These are phyloP conservation scores for Galeruca laticollis DNA, from an alignment of 2,888 invertebrate genomes.

Conservation along the genomic window DNA sequence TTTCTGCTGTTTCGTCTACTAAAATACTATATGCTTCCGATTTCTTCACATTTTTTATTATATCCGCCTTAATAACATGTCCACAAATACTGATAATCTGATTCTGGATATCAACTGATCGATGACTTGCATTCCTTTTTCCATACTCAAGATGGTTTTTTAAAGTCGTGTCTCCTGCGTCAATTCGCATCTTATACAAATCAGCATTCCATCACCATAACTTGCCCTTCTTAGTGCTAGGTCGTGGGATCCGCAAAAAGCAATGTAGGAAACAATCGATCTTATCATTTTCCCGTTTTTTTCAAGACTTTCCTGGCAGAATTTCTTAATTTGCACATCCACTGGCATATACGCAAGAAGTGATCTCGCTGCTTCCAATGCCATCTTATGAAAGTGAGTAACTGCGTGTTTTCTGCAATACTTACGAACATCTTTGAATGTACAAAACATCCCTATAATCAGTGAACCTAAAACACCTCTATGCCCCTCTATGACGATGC, in stretches of 20 bases:
- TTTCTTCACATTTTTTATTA: constrained; percentile 46
- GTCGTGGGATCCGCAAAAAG: constrained; percentile 32
- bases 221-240: constrained; percentile 39
- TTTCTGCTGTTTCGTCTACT: constrained; percentile 50
- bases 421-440: constrained; percentile 35
- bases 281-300: constrained; percentile 47
- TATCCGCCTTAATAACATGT: constrained; percentile 48
- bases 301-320: constrained; percentile 45
- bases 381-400: constrained; percentile 23
- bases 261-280: constrained; percentile 50
- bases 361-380: too few species aligned
- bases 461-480: constrained; percentile 51
- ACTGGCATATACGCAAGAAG: constrained; percentile 9
- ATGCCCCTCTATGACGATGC: too few species aligned
- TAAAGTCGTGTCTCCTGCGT: constrained; percentile 48
- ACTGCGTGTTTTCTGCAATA: constrained; percentile 39
- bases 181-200: constrained; percentile 50
- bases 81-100: constrained; percentile 48
- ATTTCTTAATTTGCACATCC: constrained; percentile 35
- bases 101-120: constrained; percentile 57
- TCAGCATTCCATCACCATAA: constrained; percentile 47
- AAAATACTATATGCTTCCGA: constrained; percentile 46
- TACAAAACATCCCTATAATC: constrained; percentile 47
- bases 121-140: constrained; percentile 52
- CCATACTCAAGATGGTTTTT: constrained; percentile 53